Percentiles rank a stretch among this genome's conserved stretches.
These are phyloP conservation scores for Danionella dracula DNA, from an alignment of 2,797 vertebrate genomes.

Conservation along the genomic window DNA sequence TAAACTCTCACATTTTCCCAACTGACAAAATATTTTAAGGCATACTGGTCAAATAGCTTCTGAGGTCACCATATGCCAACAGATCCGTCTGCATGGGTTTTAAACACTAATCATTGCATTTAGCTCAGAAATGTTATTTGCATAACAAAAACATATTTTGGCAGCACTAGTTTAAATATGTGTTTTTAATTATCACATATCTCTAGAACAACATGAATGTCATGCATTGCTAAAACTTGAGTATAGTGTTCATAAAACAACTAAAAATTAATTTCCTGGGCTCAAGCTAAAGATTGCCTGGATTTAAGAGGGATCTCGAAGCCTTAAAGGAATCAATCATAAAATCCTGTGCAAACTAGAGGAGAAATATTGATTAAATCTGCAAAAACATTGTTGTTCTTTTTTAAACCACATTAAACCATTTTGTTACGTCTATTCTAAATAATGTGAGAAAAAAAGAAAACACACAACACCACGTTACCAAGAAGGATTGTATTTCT, in stretches of 20 bases:
- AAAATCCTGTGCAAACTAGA: neutral
- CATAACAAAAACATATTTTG: neutral
- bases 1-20: too few relatives aligned
- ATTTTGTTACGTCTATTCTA: too few relatives aligned
- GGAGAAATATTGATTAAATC: neutral
- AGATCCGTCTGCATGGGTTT: neutral
- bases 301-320: neutral
- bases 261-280: constrained; percentile 2
- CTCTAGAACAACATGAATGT: neutral
- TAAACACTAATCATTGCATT: neutral
- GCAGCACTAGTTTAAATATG: neutral
- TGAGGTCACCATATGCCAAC: neutral
- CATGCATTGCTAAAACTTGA: neutral
- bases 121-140: neutral
- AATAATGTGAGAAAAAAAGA: too few relatives aligned
- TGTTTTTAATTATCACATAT: neutral
- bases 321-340: neutral
- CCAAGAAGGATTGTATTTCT: neutral
- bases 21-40: neutral
- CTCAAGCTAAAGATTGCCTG: neutral
- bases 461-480: neutral
- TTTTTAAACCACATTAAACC: too few relatives aligned
- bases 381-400: too few relatives aligned
- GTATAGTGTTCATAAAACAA: neutral
- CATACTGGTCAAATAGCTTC: neutral